Evolutionary conservation across 2,888 invertebrate genomes (phyloP), one percentile per base, ranked within the genome.

Genomic region (Sarcophaga rosellei): DNA sequence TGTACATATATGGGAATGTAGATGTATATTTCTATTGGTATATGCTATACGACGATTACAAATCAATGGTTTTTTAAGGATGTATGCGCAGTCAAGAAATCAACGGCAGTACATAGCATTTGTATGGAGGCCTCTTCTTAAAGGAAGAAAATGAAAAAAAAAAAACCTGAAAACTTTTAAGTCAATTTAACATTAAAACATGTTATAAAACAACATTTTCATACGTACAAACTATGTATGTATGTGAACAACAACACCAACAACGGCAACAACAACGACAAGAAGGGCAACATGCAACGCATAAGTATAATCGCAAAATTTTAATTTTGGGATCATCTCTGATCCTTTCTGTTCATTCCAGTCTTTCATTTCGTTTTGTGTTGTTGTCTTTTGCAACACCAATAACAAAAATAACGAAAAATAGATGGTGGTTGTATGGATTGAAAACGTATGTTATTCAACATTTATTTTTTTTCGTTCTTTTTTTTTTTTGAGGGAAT

Each of bases 101-200:
- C 70, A 78, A 66, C 20, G 45, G 66, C 61, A 63, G 62, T 65
- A 35, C n/a, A 8, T 44, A 2, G 44, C 10, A 11, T 77, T 77
- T 66, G 62, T 65, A 80, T 65, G 62, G 70, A 76, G 65, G 79
- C 79, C 63, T 84, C 59, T 73, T 66, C 53, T 5, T 47, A 23
- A 73, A 72, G 74, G 63, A 81, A 84, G 75, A 15, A 12, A 53
- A 12, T 15, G 4, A 53, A 53, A 53, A 53, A 53, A 53, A 53
- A 5, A 78, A 81, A 86, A 84, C 81, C 84, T 86, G 78, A 79
- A 86, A 86, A 86, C 81, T 86, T 84, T 86, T 75, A 86, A 86
- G 86, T 86, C 86, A 86, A 81, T 84, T 86, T 86, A 86, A 86
- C 84, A 84, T 86, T 86, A 81, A 84, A 86, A 86, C 84, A 86